Percentiles rank a stretch among this genome's conserved stretches.
These are phyloP conservation scores for Ariolimax columbianus DNA, from an alignment of 2,888 invertebrate genomes.

Conservation along the genomic window DNA sequence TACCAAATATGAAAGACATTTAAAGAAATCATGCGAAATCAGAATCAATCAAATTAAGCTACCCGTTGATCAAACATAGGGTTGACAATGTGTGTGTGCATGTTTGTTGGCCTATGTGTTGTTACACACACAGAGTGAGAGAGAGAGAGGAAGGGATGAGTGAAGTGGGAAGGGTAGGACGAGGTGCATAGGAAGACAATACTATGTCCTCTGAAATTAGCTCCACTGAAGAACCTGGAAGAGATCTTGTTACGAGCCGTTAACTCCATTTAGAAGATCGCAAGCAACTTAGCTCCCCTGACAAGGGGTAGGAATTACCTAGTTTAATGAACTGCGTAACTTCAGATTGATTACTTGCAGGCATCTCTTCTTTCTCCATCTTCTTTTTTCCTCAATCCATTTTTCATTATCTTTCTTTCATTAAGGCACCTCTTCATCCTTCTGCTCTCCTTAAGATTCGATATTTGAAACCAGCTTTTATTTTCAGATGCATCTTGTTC, in stretches of 20 bases:
- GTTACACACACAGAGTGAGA: background rate
- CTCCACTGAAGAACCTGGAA: background rate
- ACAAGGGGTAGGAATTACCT: conserved; percentile 13
- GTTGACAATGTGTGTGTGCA: too few relatives aligned
- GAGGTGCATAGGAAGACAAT: background rate
- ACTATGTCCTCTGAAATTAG: background rate
- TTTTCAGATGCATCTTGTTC: background rate
- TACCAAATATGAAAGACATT: too few relatives aligned
- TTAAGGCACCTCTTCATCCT: background rate
- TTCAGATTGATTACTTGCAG: conserved; percentile 14
- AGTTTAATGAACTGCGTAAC: conserved; percentile 25
- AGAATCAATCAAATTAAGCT: too few relatives aligned
- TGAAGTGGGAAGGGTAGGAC: background rate
- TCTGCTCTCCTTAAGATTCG: background rate
- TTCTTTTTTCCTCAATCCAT: background rate
- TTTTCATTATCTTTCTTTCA: conserved; percentile 21
- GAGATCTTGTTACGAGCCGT: conserved; percentile 4
- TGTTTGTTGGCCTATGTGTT: too few relatives aligned
- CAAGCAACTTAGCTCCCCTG: conserved; percentile 25
- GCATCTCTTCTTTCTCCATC: background rate
- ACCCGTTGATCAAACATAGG: too few relatives aligned
- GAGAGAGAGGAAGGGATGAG: background rate
- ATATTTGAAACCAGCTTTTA: background rate
- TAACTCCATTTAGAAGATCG: conserved; percentile 18
- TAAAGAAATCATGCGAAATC: too few relatives aligned